phyloP scores from a whole-genome alignment of 2,113 vertebrate genomes.

The Cephalopterus ornatus region DNA sequence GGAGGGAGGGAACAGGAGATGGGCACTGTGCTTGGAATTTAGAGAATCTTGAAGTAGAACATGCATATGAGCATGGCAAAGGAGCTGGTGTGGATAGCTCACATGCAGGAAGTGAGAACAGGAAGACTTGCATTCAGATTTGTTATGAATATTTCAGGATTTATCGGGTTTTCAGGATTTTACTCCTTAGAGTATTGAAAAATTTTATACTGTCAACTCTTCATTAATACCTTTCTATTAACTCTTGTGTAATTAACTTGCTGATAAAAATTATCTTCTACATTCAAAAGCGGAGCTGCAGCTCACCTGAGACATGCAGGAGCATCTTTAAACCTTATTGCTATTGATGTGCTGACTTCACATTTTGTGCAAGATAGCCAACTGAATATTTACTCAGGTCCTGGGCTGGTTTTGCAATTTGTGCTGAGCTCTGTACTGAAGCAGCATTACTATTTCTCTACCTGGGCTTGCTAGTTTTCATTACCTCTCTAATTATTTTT shows the following conservation, averaged over 20 bases:
- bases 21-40: background rate
- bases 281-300: background rate
- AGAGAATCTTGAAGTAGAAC: background rate
- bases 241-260: background rate
- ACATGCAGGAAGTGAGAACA: background rate
- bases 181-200: background rate
- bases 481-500: background rate
- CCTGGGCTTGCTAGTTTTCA: background rate
- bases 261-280: background rate
- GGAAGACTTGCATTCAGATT: background rate
- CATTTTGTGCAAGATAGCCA: background rate
- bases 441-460: background rate
- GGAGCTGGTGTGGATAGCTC: rapidly evolving
- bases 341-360: background rate
- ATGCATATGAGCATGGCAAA: background rate
- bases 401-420: background rate
- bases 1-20: background rate
- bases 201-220: background rate
- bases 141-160: background rate
- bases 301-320: background rate
- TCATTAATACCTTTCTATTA: background rate
- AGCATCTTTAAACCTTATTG: background rate
- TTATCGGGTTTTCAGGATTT: background rate
- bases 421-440: background rate
- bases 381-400: background rate